A percentile compares a stretch with the other conserved stretches of the same genome.
Evolutionary conservation across 2,113 vertebrate genomes (phyloP).

Genomic region (Barnardius zonarius): DNA sequence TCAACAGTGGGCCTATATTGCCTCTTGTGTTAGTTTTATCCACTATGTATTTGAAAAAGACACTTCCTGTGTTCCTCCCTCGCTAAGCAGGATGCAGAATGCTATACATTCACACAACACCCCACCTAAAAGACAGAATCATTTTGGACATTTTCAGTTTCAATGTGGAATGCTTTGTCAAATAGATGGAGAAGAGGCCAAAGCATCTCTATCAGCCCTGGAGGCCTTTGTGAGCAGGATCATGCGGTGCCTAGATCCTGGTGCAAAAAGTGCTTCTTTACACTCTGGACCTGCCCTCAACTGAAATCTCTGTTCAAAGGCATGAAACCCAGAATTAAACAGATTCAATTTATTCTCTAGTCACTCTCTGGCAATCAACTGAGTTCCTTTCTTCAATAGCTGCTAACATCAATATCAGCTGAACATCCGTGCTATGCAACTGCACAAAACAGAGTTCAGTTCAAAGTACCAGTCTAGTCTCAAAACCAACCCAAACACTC

Average conservation of each 20-base stretch:
- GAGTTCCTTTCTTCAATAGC: neutral
- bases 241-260: accelerated
- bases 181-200: neutral
- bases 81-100: neutral
- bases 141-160: neutral
- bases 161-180: neutral
- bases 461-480: neutral
- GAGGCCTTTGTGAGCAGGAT: neutral
- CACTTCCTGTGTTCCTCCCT: accelerated
- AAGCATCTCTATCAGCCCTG: neutral
- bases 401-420: neutral
- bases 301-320: neutral
- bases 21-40: no score
- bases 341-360: neutral
- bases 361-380: neutral
- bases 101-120: accelerated
- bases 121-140: neutral
- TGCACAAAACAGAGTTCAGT: neutral
- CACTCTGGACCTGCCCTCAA: neutral
- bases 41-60: no score
- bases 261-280: neutral
- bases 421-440: neutral
- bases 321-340: neutral
- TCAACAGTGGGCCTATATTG: no score
- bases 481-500: neutral